Percentiles rank a stretch among this genome's conserved stretches.
These are phyloP conservation scores for Piaya cayana DNA, from an alignment of 2,113 vertebrate species.

Conservation along the genomic window DNA sequence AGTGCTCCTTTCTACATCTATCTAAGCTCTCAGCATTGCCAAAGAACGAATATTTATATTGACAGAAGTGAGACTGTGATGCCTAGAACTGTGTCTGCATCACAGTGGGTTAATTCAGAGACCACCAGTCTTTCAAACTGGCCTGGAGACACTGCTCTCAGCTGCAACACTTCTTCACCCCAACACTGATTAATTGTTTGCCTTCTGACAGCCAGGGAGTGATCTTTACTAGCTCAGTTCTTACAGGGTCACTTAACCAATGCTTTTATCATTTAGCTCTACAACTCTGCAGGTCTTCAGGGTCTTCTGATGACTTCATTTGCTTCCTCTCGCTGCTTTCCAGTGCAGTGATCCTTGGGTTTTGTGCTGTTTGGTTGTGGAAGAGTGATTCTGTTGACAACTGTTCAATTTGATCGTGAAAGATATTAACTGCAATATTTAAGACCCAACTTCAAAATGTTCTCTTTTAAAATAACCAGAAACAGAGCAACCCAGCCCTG, in stretches of 20 bases:
- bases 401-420: background rate
- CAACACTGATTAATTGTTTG: background rate
- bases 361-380: background rate
- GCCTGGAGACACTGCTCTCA: background rate
- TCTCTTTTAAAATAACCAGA: constrained; percentile 32
- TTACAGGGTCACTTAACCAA: background rate
- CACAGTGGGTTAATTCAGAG: background rate
- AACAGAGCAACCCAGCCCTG: background rate
- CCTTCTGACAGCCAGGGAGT: background rate
- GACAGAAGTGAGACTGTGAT: background rate
- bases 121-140: background rate
- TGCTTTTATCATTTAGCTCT: background rate
- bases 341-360: background rate
- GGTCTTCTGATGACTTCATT: background rate
- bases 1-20: background rate
- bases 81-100: background rate
- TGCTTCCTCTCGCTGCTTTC: background rate
- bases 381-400: background rate
- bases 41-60: background rate
- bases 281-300: background rate
- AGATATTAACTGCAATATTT: background rate
- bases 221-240: background rate
- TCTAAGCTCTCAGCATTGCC: background rate
- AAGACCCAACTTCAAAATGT: background rate
- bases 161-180: background rate